phyloP scores from a whole-genome alignment of 2,113 vertebrate species.

The Lates calcarifer region DNA sequence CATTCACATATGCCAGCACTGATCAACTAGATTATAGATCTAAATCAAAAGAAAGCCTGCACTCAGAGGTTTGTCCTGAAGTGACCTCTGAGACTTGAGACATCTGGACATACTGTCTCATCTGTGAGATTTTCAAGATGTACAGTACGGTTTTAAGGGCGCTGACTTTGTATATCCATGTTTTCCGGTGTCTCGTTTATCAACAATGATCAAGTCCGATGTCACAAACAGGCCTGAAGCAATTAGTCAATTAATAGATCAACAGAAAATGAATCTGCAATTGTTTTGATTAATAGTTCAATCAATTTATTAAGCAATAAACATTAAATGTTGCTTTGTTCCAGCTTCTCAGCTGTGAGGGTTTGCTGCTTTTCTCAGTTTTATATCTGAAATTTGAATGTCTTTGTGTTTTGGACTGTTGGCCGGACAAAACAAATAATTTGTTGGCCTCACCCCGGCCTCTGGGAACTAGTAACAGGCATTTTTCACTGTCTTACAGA shows the following conservation, averaged over 20 bases:
- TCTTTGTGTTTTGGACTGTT: background rate
- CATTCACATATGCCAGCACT: constrained; percentile 29
- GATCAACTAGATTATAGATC: constrained; percentile 50
- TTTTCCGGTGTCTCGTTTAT: background rate
- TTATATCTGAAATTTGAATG: background rate
- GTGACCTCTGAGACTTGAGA: constrained; percentile 37
- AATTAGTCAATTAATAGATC: too few relatives aligned
- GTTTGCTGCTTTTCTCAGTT: background rate
- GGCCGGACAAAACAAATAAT: background rate
- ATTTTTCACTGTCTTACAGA: background rate
- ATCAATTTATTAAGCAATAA: background rate
- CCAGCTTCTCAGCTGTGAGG: too few relatives aligned
- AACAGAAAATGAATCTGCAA: background rate
- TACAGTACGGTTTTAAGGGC: background rate
- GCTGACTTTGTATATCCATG: background rate
- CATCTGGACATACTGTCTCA: constrained; percentile 1
- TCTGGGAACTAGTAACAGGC: background rate
- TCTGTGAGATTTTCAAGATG: constrained; percentile 16
- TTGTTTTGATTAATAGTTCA: background rate
- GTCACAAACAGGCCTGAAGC: too few relatives aligned
- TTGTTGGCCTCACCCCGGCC: background rate
- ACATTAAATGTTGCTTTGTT: background rate
- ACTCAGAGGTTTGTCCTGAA: constrained; percentile 51
- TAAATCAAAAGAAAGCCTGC: constrained; percentile 53
- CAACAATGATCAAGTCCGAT: background rate